Evolutionary conservation across 2,888 invertebrate genomes (phyloP), one percentile per base, ranked within the genome.

Genomic region (Trichogramma dendrolimi): DNA sequence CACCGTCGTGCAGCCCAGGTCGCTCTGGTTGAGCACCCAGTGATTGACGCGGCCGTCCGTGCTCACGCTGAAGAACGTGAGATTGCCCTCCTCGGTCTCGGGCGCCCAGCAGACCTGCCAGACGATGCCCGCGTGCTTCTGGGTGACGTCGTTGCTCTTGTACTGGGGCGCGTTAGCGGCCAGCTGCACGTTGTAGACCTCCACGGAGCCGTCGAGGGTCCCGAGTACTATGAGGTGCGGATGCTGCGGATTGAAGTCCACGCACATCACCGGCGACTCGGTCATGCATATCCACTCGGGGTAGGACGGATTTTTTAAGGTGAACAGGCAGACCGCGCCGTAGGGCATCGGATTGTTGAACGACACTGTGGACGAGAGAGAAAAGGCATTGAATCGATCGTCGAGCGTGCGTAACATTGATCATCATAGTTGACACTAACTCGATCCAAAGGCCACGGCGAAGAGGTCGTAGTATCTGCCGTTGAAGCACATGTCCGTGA

Each of bases 101-200:
- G 87, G 86, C 6, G 92, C 93, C 96, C 96, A 96, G 70, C 89
- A 87, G 77, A 93, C 94, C 86, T 94, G 91, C 91, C 93, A 93
- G 40, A 95, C 92, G 69, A 92, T 89, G 72, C 90, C 94, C 70
- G 87, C 86, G 79, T 96, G 96, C 80, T 95, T 95, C 71, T 90
- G 90, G 60, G 84, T 84, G 10, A 92, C 90, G 3, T 90, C 87
- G 73, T 88, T 86, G 54, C 91, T 91, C 69, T 86, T 86, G 76
- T 89, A 92, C 65, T 90, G 87, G 6, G 91, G 88, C 52, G 84
- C 83, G 68, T 83, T 86, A 65, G 83, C 80, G 55, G 87, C 82
- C 71, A 87, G 77, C 73, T 89, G 87, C 0, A 94, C 83, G 76
- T 96, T 94, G 75, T 91, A 94, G 0, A 96, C 92, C n/a, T 89